These are phyloP conservation scores for Ips typographus DNA, from an alignment of 1,140 invertebrate species.

Conservation along the genomic window DNA sequence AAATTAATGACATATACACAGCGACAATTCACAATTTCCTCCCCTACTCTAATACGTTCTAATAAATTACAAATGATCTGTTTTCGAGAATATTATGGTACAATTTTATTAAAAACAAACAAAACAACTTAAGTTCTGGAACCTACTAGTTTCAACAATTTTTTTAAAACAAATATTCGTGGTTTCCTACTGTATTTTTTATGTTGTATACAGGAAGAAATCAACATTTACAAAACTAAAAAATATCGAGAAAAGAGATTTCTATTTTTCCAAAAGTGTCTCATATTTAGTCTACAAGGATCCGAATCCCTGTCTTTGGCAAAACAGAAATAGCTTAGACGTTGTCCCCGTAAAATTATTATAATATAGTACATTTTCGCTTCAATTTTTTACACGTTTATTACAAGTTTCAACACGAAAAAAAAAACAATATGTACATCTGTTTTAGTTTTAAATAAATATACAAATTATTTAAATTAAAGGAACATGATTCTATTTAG, in stretches of 20 bases:
- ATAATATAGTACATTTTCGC: slow-evolving; percentile 18
- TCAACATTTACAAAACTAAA: background rate
- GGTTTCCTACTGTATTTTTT: too few relatives aligned
- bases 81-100: background rate
- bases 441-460: slow-evolving; percentile 12
- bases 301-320: slow-evolving; percentile 19
- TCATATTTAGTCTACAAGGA: too few relatives aligned
- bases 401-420: slow-evolving; percentile 22
- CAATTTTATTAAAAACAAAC: too few relatives aligned
- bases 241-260: slow-evolving; percentile 2
- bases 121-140: too few relatives aligned
- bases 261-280: too few relatives aligned
- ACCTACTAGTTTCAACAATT: too few relatives aligned
- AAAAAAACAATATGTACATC: slow-evolving; percentile 26
- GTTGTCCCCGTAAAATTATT: slow-evolving; percentile 22
- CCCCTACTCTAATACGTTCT: slow-evolving; percentile 32
- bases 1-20: slow-evolving; percentile 46
- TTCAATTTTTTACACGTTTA: slow-evolving; percentile 23
- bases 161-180: too few relatives aligned
- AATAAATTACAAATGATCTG: slow-evolving; percentile 19
- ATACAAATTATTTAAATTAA: slow-evolving; percentile 33
- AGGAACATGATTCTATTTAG: slow-evolving; percentile 28
- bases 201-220: too few relatives aligned
- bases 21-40: slow-evolving; percentile 43
- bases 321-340: slow-evolving; percentile 32